These are phyloP conservation scores for Drosophila hydei DNA, from an alignment of 1,140 invertebrate genomes.

Conservation along the genomic window DNA sequence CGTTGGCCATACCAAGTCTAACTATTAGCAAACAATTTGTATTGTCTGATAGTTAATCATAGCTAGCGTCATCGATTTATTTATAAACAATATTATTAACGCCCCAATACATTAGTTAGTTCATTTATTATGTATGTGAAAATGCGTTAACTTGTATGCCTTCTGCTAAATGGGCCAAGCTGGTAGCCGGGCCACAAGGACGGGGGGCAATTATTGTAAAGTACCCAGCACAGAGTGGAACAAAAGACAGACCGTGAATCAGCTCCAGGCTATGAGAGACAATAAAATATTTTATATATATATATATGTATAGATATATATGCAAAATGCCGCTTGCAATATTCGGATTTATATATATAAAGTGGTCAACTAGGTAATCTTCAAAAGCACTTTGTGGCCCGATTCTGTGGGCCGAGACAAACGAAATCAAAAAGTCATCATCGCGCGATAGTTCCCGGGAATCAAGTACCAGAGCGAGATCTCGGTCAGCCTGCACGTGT, in stretches of 20 bases:
- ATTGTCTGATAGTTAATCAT: constrained; percentile 79
- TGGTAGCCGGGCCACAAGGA: constrained; percentile 32
- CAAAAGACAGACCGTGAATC: constrained; percentile 9
- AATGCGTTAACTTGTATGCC: constrained; percentile 48
- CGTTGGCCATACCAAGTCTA: constrained; percentile 31
- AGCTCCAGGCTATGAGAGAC: constrained; percentile 18
- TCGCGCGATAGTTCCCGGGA: constrained; percentile 43
- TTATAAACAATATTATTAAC: constrained; percentile 75
- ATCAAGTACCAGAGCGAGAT: constrained; percentile 39
- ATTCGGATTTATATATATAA: constrained; percentile 15
- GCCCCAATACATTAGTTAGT: constrained; percentile 72
- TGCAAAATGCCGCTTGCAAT: not conserved
- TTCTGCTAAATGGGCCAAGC: constrained; percentile 44
- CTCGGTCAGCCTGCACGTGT: constrained; percentile 47
- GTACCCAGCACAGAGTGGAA: not conserved
- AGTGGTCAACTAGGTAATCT: constrained; percentile 48
- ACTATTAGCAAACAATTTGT: constrained; percentile 81
- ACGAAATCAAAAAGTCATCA: constrained; percentile 79
- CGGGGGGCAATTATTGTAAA: constrained; percentile 11
- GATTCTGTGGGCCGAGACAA: constrained; percentile 52
- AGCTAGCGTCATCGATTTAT: constrained; percentile 77
- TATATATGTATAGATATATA: too few species aligned
- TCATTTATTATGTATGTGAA: constrained; percentile 53
- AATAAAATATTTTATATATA: too few species aligned
- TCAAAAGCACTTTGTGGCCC: constrained; percentile 61